Conservation (phyloP, 2,888 invertebrate genomes). For the Macaria liturata region DNA sequence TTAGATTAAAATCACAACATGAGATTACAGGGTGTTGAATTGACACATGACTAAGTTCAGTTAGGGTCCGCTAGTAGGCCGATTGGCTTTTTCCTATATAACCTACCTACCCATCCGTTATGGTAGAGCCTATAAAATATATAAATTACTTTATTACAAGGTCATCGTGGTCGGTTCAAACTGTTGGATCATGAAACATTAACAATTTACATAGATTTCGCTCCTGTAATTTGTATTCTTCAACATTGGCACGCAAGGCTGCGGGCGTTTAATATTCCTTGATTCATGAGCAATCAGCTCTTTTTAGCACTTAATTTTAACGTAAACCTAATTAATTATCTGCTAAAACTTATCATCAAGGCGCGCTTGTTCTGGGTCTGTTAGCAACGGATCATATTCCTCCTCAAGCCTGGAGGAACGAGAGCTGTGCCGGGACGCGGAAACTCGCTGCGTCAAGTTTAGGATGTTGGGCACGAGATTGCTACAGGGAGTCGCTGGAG, state of each 20-base stretch:
- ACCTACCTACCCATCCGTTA: neutral
- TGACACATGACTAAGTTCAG: conserved; percentile 39
- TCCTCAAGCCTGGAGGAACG: conserved; percentile 72
- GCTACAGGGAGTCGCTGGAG: conserved; percentile 91
- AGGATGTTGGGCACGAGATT: conserved; percentile 86
- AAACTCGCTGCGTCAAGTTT: conserved; percentile 83
- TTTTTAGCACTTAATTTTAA: no score
- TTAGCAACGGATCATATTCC: conserved; percentile 86
- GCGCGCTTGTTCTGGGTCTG: conserved; percentile 63
- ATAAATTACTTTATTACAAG: no score
- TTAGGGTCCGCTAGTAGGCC: conserved; percentile 28
- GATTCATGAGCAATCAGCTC: no score
- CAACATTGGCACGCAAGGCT: no score
- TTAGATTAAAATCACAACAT: conserved; percentile 66
- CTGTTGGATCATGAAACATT: no score
- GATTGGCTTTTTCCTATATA: conserved; percentile 11
- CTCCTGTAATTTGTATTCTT: no score
- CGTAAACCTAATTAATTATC: neutral
- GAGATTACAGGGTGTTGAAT: conserved; percentile 47
- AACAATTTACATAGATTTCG: no score
- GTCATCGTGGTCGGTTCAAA: no score
- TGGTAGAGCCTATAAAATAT: no score
- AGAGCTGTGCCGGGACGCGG: conserved; percentile 76
- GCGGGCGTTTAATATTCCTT: no score
- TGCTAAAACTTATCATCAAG: conserved; percentile 70